phyloP scores from a whole-genome alignment of 2,888 invertebrate species.

The Oscheius sp. region DNA sequence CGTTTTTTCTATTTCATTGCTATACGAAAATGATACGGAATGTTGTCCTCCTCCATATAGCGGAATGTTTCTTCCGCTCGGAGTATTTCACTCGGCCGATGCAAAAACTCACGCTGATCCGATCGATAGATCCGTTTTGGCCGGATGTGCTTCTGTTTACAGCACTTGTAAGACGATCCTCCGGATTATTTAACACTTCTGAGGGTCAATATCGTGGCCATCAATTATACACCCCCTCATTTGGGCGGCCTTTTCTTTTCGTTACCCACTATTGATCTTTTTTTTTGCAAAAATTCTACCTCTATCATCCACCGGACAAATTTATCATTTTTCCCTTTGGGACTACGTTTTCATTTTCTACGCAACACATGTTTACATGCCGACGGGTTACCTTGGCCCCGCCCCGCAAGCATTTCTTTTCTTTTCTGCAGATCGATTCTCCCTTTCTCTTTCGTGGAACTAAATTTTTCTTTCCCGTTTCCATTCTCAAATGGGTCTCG shows the following conservation, averaged over 20 bases:
- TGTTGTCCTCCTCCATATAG: neutral
- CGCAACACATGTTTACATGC: neutral
- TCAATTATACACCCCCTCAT: too few relatives aligned
- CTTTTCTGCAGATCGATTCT: too few relatives aligned
- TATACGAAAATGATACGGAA: too few relatives aligned
- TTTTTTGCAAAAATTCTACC: too few relatives aligned
- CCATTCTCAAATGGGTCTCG: too few relatives aligned
- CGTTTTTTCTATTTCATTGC: neutral
- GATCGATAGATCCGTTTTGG: conserved; percentile 14
- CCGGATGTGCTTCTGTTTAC: neutral
- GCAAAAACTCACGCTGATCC: conserved; percentile 6
- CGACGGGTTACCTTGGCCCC: neutral
- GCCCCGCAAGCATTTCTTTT: too few relatives aligned
- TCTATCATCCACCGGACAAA: too few relatives aligned
- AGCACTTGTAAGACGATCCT: neutral
- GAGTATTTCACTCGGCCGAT: neutral
- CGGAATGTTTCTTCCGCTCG: neutral
- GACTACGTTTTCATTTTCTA: conserved; percentile 1
- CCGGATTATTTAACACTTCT: neutral
- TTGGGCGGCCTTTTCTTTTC: too few relatives aligned
- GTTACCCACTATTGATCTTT: too few relatives aligned
- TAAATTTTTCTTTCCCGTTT: too few relatives aligned
- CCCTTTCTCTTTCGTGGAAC: too few relatives aligned
- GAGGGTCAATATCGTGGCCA: neutral
- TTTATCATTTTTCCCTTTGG: too few relatives aligned